These are phyloP conservation scores for Pica pica DNA, from an alignment of 2,113 vertebrate genomes.

Conservation along the genomic window DNA sequence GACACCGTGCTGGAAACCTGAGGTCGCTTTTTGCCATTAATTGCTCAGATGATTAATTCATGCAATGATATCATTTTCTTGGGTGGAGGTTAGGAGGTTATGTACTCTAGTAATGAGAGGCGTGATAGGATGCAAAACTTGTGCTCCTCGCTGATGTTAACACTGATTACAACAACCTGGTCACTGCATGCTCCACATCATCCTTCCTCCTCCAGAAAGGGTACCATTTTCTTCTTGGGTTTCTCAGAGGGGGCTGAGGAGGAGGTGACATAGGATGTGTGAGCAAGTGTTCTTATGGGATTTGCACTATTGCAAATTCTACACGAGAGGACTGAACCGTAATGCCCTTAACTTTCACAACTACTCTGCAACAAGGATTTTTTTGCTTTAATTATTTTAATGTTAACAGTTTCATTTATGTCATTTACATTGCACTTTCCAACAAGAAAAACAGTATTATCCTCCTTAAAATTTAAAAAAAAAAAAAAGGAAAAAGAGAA, in stretches of 20 bases:
- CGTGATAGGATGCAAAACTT: neutral
- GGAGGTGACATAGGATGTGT: neutral
- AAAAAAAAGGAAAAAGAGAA: too few relatives aligned
- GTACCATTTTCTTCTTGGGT: rapidly evolving
- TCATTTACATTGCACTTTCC: neutral
- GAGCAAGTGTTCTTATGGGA: neutral
- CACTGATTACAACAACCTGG: neutral
- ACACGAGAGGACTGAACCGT: neutral
- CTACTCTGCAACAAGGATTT: neutral
- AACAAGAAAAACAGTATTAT: neutral
- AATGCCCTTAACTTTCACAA: neutral
- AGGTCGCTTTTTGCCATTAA: conserved; percentile 17
- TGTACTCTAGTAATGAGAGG: neutral
- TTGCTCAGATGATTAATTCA: conserved; percentile 48
- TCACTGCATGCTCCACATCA: neutral
- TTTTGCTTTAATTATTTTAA: neutral
- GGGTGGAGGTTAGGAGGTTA: neutral
- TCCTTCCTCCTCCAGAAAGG: neutral
- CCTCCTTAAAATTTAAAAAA: neutral
- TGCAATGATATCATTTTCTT: conserved; percentile 29
- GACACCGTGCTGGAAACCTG: conserved; percentile 31
- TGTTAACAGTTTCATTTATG: neutral
- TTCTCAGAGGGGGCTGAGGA: too few relatives aligned
- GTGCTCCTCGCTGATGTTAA: neutral
- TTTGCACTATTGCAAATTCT: neutral